Base-by-base conservation (phyloP, 1,140 invertebrate genomes). In the Megathymus violae region DNA sequence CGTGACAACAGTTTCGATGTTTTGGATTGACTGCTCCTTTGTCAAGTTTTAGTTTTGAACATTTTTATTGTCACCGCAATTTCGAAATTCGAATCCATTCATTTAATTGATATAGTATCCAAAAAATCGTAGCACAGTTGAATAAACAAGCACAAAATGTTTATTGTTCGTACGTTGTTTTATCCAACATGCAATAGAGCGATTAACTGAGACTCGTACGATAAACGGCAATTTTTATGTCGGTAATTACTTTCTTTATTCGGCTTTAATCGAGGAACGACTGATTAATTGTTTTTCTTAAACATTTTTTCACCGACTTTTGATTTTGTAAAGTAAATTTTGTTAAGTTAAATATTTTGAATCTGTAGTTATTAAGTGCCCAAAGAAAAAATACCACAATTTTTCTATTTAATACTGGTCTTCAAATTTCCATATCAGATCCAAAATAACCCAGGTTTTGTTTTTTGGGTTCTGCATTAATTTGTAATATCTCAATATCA, bases 241-340 rank as follows among this genome's bases (percentile, higher is more conserved):
- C 27, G 11, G 43, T 43, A 59, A 59, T 59, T 47, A 38, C 43
- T 59, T 59, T 59, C 31, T 59, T 47, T 52, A 41, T 59, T 59
- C 27, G 54, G 54, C 16, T 25, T 59, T 59, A 59, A 59, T 59
- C 56, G 56, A 47, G 43, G n/a, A 47, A 59, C 56, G 22, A 59
- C 47, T 59, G 56, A 59, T 59, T 59, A 59, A 47, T 47, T 59
- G 38, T 47, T 22, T 27, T 22, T 59, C 38, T 31, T 22, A 25
- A 47, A 47, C 56, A 22, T 44, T 47, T 47, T 31, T 38, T 10
- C 19, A 3, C 17, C 27, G 0, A 14, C 11, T 34, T 58, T 46
- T 58, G 31, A 41, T 58, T 7, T 27, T 9, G 25, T 22, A 9
- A 58, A 27, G 9, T 52, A 11, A 40, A 40, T n/a, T 54, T 54